A percentile compares a stretch with the other conserved stretches of the same genome.
Evolutionary conservation across 2,113 vertebrate genomes (phyloP).

Genomic region (Seriola aureovittata): DNA sequence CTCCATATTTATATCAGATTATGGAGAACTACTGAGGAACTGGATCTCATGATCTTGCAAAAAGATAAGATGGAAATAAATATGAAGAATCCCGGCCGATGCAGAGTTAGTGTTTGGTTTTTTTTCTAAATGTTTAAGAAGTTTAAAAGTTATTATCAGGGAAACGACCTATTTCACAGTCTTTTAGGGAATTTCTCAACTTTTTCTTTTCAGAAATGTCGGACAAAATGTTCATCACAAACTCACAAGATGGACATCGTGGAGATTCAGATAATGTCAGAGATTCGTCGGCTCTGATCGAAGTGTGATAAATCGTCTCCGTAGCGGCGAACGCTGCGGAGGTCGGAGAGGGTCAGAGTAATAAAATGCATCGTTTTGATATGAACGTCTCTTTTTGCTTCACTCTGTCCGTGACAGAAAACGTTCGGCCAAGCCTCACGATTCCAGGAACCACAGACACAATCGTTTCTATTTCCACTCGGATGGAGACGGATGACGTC

Average conservation of each 20-base stretch:
- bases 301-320: background rate
- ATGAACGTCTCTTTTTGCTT: slow-evolving; percentile 13
- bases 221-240: background rate
- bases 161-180: background rate
- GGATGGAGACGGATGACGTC: slow-evolving; percentile 35
- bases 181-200: no score
- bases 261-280: background rate
- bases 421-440: background rate
- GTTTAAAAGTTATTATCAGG: background rate
- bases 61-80: slow-evolving; percentile 36
- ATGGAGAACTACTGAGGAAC: slow-evolving; percentile 21
- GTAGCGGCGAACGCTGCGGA: background rate
- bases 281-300: background rate
- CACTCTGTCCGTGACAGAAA: slow-evolving; percentile 13
- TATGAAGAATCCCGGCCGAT: background rate
- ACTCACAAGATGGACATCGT: background rate
- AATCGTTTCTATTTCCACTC: slow-evolving; percentile 44
- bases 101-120: no score
- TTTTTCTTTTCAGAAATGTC: background rate
- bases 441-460: background rate
- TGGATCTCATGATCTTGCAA: slow-evolving; percentile 10
- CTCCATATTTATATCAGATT: slow-evolving; percentile 67
- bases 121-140: no score
- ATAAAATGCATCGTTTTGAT: background rate
- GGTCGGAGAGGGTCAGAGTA: background rate